These are phyloP conservation scores for Antechinus stuartii DNA, from an alignment of 2,113 vertebrate species.

Conservation along the genomic window DNA sequence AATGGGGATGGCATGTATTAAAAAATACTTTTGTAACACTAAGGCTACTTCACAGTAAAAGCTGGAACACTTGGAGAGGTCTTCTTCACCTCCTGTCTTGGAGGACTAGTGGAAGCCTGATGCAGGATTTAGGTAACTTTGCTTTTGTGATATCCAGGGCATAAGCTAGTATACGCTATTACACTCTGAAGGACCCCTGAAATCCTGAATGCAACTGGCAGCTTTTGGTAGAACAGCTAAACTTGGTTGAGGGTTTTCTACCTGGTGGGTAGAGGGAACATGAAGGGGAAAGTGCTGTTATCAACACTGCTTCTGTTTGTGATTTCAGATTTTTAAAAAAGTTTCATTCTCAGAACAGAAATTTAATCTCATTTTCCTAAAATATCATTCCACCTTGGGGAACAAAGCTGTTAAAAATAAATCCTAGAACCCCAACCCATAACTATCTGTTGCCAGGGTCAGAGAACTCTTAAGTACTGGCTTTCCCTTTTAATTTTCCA, in stretches of 20 bases:
- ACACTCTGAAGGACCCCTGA: background rate
- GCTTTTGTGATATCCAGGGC: background rate
- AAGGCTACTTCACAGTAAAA: background rate
- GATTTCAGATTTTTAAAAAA: background rate
- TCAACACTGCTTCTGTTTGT: background rate
- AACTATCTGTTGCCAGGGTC: constrained; percentile 13
- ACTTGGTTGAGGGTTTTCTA: background rate
- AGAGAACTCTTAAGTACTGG: background rate
- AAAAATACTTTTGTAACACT: background rate
- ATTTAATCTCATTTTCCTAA: background rate
- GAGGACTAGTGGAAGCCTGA: background rate
- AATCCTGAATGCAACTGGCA: background rate
- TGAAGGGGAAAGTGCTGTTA: background rate
- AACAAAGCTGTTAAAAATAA: background rate
- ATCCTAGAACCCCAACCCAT: background rate
- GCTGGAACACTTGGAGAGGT: background rate
- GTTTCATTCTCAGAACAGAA: background rate
- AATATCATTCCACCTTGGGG: background rate
- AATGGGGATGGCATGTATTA: background rate
- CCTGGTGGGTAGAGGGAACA: background rate
- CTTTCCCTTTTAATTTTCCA: constrained; percentile 2
- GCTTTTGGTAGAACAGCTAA: constrained; percentile 16
- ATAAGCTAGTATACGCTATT: background rate
- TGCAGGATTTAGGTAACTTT: background rate
- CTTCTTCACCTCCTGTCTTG: background rate